Conservation (phyloP, 2,113 vertebrate species). For the Oncorhynchus kisutch region DNA sequence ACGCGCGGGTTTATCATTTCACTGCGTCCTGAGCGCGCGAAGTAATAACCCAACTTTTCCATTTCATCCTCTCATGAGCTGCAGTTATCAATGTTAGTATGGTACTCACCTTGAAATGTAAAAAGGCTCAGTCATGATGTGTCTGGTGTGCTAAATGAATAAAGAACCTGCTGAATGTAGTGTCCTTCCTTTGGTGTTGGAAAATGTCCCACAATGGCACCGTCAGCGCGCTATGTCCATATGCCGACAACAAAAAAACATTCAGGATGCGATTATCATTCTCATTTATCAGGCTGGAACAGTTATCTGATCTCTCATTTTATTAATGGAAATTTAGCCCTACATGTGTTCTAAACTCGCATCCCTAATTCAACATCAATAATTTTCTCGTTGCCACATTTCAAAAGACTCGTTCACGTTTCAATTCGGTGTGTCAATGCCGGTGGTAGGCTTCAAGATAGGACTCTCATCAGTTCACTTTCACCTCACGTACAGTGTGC, state of each 20-base stretch:
- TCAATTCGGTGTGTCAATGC: conserved; percentile 2
- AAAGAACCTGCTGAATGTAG: neutral
- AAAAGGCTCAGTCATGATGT: conserved; percentile 48
- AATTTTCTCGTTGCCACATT: neutral
- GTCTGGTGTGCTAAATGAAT: neutral
- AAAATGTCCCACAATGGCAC: neutral
- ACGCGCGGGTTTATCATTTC: neutral
- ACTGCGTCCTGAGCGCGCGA: conserved; percentile 20
- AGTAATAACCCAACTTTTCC: conserved; percentile 54
- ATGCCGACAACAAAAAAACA: neutral
- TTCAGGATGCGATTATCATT: neutral
- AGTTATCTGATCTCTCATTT: neutral
- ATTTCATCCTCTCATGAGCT: neutral
- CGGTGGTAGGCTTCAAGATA: conserved; percentile 49
- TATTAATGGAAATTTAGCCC: neutral
- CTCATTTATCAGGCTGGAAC: neutral
- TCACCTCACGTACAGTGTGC: conserved; percentile 68
- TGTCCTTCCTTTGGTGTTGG: conserved; percentile 30
- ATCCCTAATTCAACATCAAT: neutral
- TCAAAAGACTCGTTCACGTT: neutral
- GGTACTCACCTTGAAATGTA: conserved; percentile 62
- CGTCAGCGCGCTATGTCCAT: neutral
- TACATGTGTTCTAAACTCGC: neutral
- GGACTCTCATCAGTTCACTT: conserved; percentile 69
- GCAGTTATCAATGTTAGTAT: neutral